phyloP scores from a whole-genome alignment of 2,113 vertebrate genomes.

The Rhynchopsitta pachyrhyncha region DNA sequence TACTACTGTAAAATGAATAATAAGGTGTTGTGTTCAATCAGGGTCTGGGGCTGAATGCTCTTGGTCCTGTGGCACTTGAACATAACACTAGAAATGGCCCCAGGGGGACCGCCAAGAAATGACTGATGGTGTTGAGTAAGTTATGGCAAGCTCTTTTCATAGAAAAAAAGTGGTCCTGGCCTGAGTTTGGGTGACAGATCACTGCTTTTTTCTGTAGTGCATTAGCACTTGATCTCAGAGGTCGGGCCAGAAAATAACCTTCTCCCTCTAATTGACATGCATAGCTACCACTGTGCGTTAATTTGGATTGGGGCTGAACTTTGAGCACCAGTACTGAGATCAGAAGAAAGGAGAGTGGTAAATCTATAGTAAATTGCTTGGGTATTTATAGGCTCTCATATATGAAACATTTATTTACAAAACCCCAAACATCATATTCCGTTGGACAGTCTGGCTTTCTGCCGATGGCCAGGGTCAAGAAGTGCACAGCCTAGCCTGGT shows the following conservation, averaged over 20 bases:
- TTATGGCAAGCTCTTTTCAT: background rate
- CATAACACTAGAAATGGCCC: fast-evolving
- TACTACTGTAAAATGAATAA: background rate
- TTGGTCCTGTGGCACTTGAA: background rate
- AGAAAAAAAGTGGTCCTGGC: conserved; percentile 1
- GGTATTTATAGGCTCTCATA: background rate
- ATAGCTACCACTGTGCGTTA: background rate
- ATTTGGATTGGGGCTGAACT: conserved; percentile 20
- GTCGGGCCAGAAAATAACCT: conserved; percentile 15
- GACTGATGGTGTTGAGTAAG: background rate
- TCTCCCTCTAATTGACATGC: conserved; percentile 31
- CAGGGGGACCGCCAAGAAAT: background rate
- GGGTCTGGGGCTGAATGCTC: background rate
- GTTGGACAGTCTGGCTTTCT: background rate
- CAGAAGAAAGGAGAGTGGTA: background rate
- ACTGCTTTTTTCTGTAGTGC: background rate
- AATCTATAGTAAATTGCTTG: background rate
- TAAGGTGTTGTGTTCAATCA: background rate
- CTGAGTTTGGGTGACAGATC: conserved; percentile 21
- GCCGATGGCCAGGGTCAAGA: background rate
- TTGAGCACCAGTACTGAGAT: background rate
- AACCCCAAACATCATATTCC: background rate
- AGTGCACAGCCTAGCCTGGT: background rate
- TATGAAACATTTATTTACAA: background rate
- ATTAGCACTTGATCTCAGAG: conserved; percentile 51